phyloP scores from a whole-genome alignment of 2,888 invertebrate species.

The Catocala fraxini region DNA sequence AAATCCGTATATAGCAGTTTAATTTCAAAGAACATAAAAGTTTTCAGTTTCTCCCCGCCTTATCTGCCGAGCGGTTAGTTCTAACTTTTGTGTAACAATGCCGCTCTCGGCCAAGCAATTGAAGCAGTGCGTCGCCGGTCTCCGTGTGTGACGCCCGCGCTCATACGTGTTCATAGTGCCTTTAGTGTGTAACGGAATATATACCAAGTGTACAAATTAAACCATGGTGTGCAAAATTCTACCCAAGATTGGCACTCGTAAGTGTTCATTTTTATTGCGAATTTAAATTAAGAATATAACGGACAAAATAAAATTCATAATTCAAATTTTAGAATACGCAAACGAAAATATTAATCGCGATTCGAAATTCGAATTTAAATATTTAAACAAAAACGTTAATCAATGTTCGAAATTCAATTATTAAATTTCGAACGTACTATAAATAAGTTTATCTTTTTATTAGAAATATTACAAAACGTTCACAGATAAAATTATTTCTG shows the following conservation, averaged over 20 bases:
- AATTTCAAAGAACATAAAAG: constrained; percentile 16
- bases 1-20: no score
- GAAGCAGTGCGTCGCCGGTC: constrained; percentile 33
- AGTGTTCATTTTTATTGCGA: constrained; percentile 54
- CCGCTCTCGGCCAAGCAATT: constrained; percentile 3
- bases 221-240: constrained; percentile 78
- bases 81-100: constrained; percentile 25
- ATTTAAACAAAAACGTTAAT: no score
- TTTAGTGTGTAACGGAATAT: constrained; percentile 18
- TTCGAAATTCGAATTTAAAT: no score
- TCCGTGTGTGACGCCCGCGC: constrained; percentile 30
- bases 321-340: no score
- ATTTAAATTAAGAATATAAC: not conserved
- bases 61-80: constrained; percentile 17
- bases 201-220: constrained; percentile 27
- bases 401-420: no score
- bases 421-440: no score
- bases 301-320: no score
- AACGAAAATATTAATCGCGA: no score
- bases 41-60: constrained; percentile 47
- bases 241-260: constrained; percentile 67
- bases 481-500: not conserved
- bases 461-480: no score
- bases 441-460: no score
- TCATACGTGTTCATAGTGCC: constrained; percentile 12